These are phyloP conservation scores for Venusia cambrica DNA, from an alignment of 2,888 invertebrate genomes.

Conservation along the genomic window DNA sequence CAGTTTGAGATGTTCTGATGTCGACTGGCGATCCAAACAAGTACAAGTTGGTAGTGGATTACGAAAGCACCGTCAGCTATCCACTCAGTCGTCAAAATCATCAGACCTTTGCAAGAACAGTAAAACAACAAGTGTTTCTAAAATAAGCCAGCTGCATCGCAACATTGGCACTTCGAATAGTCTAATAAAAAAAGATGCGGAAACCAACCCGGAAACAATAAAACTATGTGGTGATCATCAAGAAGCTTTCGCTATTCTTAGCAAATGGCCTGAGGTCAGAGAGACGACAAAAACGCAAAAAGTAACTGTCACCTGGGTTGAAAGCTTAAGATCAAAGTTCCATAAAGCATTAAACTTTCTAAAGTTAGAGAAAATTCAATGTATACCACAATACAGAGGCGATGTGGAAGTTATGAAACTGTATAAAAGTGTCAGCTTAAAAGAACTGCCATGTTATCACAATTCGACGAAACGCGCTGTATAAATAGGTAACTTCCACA, in stretches of 20 bases:
- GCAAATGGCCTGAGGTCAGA: conserved; percentile 35
- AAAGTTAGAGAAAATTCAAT: conserved; percentile 52
- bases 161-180: conserved; percentile 31
- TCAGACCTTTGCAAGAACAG: conserved; percentile 20
- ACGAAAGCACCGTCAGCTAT: conserved; percentile 31
- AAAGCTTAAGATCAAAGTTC: conserved; percentile 35
- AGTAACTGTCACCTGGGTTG: conserved; percentile 21
- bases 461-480: conserved; percentile 12
- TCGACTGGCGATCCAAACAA: conserved; percentile 25
- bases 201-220: conserved; percentile 34
- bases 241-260: conserved; percentile 38
- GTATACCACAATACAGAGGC: conserved; percentile 37
- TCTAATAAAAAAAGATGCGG: conserved; percentile 35
- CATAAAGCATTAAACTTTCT: conserved; percentile 36
- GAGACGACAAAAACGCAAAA: conserved; percentile 13
- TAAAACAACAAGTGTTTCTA: conserved; percentile 43
- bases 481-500: conserved; percentile 9
- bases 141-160: conserved; percentile 32
- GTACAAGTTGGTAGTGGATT: conserved; percentile 42
- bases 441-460: conserved; percentile 19
- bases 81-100: conserved; percentile 40
- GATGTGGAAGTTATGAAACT: conserved; percentile 38
- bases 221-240: conserved; percentile 49
- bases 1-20: conserved; percentile 10
- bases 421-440: conserved; percentile 40